phyloP scores from a whole-genome alignment of 2,113 vertebrate genomes.

The Oxygymnocypris stewartii region DNA sequence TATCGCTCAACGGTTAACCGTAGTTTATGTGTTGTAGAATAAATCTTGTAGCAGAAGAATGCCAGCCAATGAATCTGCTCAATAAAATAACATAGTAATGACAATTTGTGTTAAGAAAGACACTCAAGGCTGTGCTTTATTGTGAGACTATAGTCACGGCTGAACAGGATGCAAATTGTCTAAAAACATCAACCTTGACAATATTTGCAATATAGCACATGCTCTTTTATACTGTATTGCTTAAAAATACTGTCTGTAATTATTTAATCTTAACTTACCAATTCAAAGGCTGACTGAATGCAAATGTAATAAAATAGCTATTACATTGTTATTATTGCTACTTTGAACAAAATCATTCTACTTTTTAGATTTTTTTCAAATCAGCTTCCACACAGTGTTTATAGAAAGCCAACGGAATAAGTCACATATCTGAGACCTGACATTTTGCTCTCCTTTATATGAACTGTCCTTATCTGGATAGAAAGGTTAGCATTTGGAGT shows the following conservation, averaged over 20 bases:
- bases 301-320: background rate
- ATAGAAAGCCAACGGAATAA: background rate
- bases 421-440: background rate
- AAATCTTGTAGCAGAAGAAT: background rate
- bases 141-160: background rate
- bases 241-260: background rate
- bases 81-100: too few species aligned
- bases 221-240: background rate
- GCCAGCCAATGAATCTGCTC: too few species aligned
- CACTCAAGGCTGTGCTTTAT: background rate
- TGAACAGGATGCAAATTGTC: background rate
- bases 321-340: background rate
- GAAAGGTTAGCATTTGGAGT: slow-evolving; percentile 31
- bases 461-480: background rate
- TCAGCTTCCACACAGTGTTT: background rate
- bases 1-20: background rate
- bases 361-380: background rate
- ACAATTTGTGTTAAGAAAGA: background rate
- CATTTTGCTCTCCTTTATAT: slow-evolving; percentile 38
- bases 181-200: background rate
- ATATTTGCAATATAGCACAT: background rate
- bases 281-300: background rate
- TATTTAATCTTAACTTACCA: background rate
- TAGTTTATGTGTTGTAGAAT: background rate
- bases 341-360: background rate